Evolutionary conservation across 64 coral and sea anemone species (phyloP).

Genomic region (Montipora capricornis): DNA sequence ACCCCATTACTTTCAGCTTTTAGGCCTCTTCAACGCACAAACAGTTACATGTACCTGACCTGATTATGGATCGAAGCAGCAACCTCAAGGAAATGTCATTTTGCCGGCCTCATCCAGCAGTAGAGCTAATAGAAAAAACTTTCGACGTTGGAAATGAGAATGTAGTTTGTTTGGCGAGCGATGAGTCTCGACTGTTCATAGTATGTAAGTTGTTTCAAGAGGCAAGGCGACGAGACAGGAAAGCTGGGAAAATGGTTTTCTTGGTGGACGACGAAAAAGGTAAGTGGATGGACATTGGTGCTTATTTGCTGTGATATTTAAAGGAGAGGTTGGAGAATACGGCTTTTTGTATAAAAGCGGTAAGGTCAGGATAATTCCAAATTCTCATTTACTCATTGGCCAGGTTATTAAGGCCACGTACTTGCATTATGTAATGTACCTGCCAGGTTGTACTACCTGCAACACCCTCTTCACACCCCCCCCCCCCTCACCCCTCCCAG

Average conservation of each 20-base stretch:
- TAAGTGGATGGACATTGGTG: not conserved
- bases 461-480: too few relatives aligned
- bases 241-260: constrained; percentile 18
- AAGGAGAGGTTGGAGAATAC: too few relatives aligned
- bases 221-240: not conserved
- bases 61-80: not conserved
- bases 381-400: too few relatives aligned
- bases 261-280: constrained; percentile 40
- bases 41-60: not conserved
- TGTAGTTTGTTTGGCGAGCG: constrained; percentile 44
- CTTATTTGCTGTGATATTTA: too few relatives aligned
- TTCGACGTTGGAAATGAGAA: not conserved
- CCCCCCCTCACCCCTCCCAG: too few relatives aligned
- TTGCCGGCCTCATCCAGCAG: not conserved
- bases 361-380: too few relatives aligned
- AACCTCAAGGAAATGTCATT: constrained; percentile 34
- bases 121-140: constrained; percentile 38
- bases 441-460: too few relatives aligned
- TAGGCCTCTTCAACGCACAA: not conserved
- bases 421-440: too few relatives aligned
- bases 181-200: constrained; percentile 36
- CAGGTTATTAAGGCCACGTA: too few relatives aligned
- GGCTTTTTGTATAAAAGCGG: too few relatives aligned
- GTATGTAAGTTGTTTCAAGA: constrained; percentile 54
- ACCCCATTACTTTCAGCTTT: not conserved